Evolutionary conservation across 2,888 invertebrate species (phyloP), one percentile per base, ranked within the genome.

Genomic region (Brenthis hecate): DNA sequence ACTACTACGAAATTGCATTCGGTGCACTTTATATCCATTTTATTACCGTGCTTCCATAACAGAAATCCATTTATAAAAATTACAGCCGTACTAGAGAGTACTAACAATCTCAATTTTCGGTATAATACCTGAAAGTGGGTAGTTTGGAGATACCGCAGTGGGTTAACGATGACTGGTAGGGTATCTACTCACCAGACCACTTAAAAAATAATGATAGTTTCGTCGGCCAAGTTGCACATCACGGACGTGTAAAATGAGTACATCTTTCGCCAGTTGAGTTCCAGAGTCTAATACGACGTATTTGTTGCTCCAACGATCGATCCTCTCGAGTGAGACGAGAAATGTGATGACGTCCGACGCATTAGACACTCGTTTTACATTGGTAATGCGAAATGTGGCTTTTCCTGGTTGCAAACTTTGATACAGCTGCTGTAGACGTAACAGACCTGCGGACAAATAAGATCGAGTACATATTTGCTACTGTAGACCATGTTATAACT

Each of bases 401-500:
- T 95, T 96, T 53, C 97, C 96, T 3, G 97, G 97, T 71, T 95
- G 95, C 80, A 98, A 93, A 71, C 96, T 96, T 87, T 98, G 97
- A 88, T 98, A 98, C 80, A 99, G 95, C 88, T 98, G 97, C 85
- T 99, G 98, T 71, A 99, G 94, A 74, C 98, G 95, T 74, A 98
- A 94, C 67, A 99, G 92, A 77, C 98, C 99, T 99, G 77, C 8
- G 53, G 53, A 19, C 13, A 62, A 54, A 19, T 16, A 23, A 23
- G 53, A 13, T 16, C 11, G 13, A 19, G 5, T 51, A 36, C 19
- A 36, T 36, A 6, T 62, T 13, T 32, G n/a, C 8, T 43, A 11
- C 2, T 43, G 3, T 8, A 11, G 11, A 4, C 4, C 28, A 28
- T 28, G 28, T 43, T 0, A 43, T 43, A 36, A 1, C 3, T 36